Base-by-base conservation (phyloP, 37 sponge, comb jelly and placozoan species). In the Eunapius fragilis region DNA sequence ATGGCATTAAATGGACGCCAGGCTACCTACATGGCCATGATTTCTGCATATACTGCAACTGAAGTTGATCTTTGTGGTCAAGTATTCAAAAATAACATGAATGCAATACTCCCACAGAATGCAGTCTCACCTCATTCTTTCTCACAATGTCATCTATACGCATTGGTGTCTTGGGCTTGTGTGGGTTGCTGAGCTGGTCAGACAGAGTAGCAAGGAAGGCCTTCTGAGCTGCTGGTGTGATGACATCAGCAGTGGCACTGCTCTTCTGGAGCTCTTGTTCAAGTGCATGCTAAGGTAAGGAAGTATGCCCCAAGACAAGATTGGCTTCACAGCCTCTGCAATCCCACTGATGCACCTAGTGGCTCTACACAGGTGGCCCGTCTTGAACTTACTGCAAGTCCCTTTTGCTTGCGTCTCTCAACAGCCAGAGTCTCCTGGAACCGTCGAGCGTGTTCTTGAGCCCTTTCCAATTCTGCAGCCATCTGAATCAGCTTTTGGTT, bases 141-240 rank as follows among this genome's bases (percentile, higher is more conserved):
- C 93, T 89, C 50, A 95, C 37, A 0, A 95, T 86, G 73, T 95
- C 96, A 0, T 95, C 93, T 0, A 92, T 78, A 69, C 86, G 74
- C 33, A 89, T 76, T 32, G 85, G 84, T 13, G 58, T 79, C 12
- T 80, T 70, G 19, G 86, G 72, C 48, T 92, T 89, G 68, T 82
- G 67, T 12, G 83, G 45, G 22, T 67, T 26, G 4, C 77, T 31
- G 22, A 95, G 80, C 37, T 86, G 69, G 22, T 95, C 89, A 31
- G 93, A 76, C 72, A 95, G 75, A 7, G 96, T 92, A 30, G 92
- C 88, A 23, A 95, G 27, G 78, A 92, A 95, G 11, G 96, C 93
- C 68, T 80, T 88, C 84, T 92, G 92, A 37, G 90, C 90, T 45
- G 80, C 83, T n/a, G 83, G 83, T 69, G 86, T 68, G 35, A 88